These are phyloP conservation scores for Halyomorpha halys DNA, from an alignment of 1,140 invertebrate genomes.

Conservation along the genomic window DNA sequence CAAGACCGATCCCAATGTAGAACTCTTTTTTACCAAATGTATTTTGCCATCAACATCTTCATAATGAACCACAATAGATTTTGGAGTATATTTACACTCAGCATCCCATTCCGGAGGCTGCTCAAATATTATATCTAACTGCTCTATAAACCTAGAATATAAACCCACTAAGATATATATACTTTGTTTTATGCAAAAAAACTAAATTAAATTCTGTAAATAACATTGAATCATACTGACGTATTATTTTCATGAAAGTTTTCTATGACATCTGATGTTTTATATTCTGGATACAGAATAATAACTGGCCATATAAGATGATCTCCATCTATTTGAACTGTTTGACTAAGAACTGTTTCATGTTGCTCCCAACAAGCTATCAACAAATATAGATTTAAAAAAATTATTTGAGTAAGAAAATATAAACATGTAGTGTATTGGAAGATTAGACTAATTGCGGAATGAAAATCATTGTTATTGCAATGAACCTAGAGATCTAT, in stretches of 20 bases:
- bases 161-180: too few species aligned
- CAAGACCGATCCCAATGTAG: slow-evolving; percentile 53
- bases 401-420: neutral
- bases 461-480: too few species aligned
- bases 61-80: slow-evolving; percentile 65
- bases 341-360: neutral
- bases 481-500: too few species aligned
- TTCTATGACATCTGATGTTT: slow-evolving; percentile 60
- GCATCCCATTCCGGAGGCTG: slow-evolving; percentile 63
- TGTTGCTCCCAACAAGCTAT: neutral
- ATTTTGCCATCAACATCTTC: slow-evolving; percentile 58
- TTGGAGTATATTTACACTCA: slow-evolving; percentile 52
- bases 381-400: neutral
- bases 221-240: slow-evolving; percentile 39
- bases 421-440: neutral
- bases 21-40: slow-evolving; percentile 47
- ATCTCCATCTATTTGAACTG: slow-evolving; percentile 48
- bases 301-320: slow-evolving; percentile 68
- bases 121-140: slow-evolving; percentile 61
- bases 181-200: too few species aligned
- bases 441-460: too few species aligned
- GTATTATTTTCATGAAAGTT: slow-evolving; percentile 58
- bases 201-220: too few species aligned
- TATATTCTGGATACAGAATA: slow-evolving; percentile 72
- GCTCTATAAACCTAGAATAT: slow-evolving; percentile 52